Evolutionary conservation across 2,888 invertebrate species (phyloP), one percentile per base, ranked within the genome.

Genomic region (Ctenicera cuprea): DNA sequence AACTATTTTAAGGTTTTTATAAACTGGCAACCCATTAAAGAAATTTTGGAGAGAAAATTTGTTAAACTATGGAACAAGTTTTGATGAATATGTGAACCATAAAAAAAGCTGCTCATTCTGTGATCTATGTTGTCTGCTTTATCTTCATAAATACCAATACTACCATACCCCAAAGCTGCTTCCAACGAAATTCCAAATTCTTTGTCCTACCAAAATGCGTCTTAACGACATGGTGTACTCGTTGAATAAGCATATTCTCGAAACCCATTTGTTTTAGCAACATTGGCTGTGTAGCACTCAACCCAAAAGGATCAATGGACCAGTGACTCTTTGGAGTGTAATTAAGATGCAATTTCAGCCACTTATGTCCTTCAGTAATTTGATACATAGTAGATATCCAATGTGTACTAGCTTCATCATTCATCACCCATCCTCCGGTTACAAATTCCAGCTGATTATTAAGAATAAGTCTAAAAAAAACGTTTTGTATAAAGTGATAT

Each of bases 391-490:
- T 93, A 1, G 97, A 94, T 41, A 93, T 91, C 93, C 97, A 99
- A 87, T 99, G 98, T 0, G 98, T 91, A 83, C 94, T 97, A 0
- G 99, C 97, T 86, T 99, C 99, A 85, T 99, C 99, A 22, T 97
- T 94, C 99, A 99, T 99, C 1, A 99, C 99, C 98, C 99, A 99
- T 8, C 98, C 99, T 0, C 99, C 99, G 0, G 97, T 96, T 0
- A 99, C 98, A 78, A 99, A 94, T 89, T 99, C 99, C 73, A 99
- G 87, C 85, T 97, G 97, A 0, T 95, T 95, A 22, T 92, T 92
- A 66, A 93, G 90, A 3, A 98, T 84, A 54, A 97, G 87, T 77
- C 95, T 95, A n/a, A n/a, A 85, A 37, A 83, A 83, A 7, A 48
- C 77, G 22, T 52, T 57, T 9, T 48, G 3, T 3, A 43, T 11